Conservation (phyloP, 2,888 invertebrate species). For the Dermolepida albohirtum region DNA sequence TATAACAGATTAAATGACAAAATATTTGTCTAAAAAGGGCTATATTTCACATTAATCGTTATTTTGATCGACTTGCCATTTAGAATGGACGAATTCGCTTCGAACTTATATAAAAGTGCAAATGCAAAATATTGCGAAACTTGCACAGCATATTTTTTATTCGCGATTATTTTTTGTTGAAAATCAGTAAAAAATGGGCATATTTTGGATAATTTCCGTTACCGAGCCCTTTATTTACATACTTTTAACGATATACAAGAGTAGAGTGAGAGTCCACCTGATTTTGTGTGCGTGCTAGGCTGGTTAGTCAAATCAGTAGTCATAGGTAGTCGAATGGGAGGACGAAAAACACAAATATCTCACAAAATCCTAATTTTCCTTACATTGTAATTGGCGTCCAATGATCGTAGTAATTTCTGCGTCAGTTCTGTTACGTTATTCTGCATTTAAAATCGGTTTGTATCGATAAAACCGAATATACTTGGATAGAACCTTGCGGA, state of each 20-base stretch:
- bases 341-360: conserved; percentile 53
- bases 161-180: conserved; percentile 4
- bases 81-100: conserved; percentile 18
- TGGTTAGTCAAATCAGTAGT: conserved; percentile 39
- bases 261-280: conserved; percentile 61
- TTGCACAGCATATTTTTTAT: conserved; percentile 29
- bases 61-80: conserved; percentile 9
- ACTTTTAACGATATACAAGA: conserved; percentile 52
- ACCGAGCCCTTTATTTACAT: conserved; percentile 51
- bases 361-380: conserved; percentile 68
- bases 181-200: conserved; percentile 26
- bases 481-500: conserved; percentile 64
- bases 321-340: conserved; percentile 49
- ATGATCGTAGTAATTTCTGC: conserved; percentile 95
- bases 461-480: conserved; percentile 65
- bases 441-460: conserved; percentile 78
- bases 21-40: conserved; percentile 26
- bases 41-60: background rate
- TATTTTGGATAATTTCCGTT: conserved; percentile 20
- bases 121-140: conserved; percentile 38
- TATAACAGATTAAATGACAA: conserved; percentile 29
- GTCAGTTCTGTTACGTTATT: conserved; percentile 90
- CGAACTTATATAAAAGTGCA: conserved; percentile 32
- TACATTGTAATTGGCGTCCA: conserved; percentile 98
- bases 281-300: conserved; percentile 47